Evolutionary conservation across 2,797 vertebrate species (phyloP).

Genomic region (Rhabdomys pumilio): DNA sequence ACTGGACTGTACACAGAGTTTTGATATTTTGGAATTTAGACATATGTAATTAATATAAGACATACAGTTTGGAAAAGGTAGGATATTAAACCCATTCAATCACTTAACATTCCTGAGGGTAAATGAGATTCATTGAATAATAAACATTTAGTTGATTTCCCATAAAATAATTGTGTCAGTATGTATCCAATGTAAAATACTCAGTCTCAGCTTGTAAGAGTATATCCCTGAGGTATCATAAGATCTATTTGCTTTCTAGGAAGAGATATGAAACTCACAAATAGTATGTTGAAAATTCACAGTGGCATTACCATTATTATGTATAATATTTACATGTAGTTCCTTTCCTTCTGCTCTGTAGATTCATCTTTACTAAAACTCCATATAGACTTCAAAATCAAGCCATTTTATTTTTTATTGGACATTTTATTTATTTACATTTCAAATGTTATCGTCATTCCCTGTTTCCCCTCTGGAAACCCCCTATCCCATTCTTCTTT

Average conservation of each 20-base stretch:
- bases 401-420: neutral
- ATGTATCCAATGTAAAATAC: neutral
- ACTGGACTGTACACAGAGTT: neutral
- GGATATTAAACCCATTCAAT: neutral
- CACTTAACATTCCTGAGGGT: neutral
- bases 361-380: neutral
- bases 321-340: neutral
- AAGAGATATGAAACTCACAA: neutral
- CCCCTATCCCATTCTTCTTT: no score
- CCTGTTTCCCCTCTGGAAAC: no score
- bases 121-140: neutral
- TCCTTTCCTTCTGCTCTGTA: neutral
- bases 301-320: neutral
- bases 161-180: neutral
- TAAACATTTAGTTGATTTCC: conserved; percentile 6
- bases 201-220: neutral
- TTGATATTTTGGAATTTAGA: neutral
- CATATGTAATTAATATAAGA: neutral
- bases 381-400: neutral
- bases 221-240: neutral
- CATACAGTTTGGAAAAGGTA: neutral
- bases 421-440: no score
- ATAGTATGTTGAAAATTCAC: neutral
- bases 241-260: neutral
- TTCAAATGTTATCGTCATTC: no score